Base-by-base conservation (phyloP, 2,888 invertebrate species). In the Hoplodrina ambigua region DNA sequence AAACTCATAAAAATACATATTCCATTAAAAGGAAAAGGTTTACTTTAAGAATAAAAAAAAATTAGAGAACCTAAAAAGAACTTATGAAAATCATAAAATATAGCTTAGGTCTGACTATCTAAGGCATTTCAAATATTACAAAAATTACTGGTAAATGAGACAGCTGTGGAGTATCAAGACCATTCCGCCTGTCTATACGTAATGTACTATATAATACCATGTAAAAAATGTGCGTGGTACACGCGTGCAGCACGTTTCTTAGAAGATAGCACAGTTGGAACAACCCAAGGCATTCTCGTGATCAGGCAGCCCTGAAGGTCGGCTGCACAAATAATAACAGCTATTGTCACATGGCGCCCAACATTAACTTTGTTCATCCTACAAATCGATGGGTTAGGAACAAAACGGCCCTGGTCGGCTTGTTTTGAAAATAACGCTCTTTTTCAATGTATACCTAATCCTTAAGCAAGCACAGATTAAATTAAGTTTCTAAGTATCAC, bases 231-330 rank as follows among this genome's bases (percentile, higher is more conserved):
- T 87, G 90, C 90, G 87, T 89, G 88, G 89, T 88, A 89, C 90
- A 90, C 89, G 90, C 89, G 88, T 90, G 88, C 79, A 89, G 83
- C 90, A 88, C 90, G 90, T 87, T 95, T 95, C 94, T 92, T 82
- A 88, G 95, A 94, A 94, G 91, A 91, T 91, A 90, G 91, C 88
- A 86, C 88, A 90, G 88, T 92, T 89, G 89, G 88, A 89, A 87
- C 86, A 88, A 87, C 85, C 88, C 82, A 88, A 90, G 88, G 87
- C 88, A 92, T 93, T 93, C 92, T 88, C 77, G 84, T 85, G 84
- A 84, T 80, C 86, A 87, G 71, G 76, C 82, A 85, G 85, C 88
- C 91, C 89, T 92, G 94, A 94, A 94, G 94, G 94, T 91, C 94
- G 93, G 83, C 73, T 87, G 80, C 82, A 86, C 87, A 91, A 92